phyloP scores from a whole-genome alignment of 2,113 vertebrate species.

The Labeo rohita region DNA sequence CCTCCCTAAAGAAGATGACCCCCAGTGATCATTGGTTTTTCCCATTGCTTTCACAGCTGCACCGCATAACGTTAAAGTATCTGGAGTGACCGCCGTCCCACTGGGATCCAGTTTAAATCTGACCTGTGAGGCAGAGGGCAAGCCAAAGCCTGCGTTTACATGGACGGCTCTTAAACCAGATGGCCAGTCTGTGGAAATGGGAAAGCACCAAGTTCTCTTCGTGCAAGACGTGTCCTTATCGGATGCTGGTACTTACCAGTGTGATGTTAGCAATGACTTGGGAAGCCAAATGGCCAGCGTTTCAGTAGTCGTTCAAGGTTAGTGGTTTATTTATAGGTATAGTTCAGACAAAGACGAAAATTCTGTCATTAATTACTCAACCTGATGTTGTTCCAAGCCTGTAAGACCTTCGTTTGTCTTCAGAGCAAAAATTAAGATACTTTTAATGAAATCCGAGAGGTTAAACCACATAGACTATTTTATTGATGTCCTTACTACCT shows the following conservation, averaged over 20 bases:
- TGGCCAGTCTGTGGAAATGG: background rate
- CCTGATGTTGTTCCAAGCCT: background rate
- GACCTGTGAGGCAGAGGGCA: conserved; percentile 61
- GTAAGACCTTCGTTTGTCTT: background rate
- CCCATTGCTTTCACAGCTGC: conserved; percentile 62
- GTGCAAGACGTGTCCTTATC: conserved; percentile 6
- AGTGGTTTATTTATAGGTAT: background rate
- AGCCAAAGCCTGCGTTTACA: conserved; percentile 57
- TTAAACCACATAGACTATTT: background rate
- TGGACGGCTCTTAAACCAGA: conserved; percentile 60
- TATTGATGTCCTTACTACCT: background rate
- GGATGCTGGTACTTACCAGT: conserved; percentile 63
- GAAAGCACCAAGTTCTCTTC: conserved; percentile 27
- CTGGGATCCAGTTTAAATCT: conserved; percentile 56
- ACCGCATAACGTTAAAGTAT: conserved; percentile 53
- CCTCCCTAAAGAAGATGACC: conserved; percentile 14
- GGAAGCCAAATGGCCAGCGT: conserved; percentile 51
- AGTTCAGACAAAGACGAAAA: background rate
- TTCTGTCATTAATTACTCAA: background rate
- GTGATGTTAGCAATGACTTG: conserved; percentile 60
- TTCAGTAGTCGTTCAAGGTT: conserved; percentile 64
- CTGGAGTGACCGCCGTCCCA: background rate
- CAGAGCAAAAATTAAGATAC: background rate
- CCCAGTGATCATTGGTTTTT: background rate
- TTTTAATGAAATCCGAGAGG: background rate